Evolutionary conservation across 2,797 vertebrate species (phyloP), one percentile per base, ranked within the genome.

Genomic region (Eulemur coronatus): DNA sequence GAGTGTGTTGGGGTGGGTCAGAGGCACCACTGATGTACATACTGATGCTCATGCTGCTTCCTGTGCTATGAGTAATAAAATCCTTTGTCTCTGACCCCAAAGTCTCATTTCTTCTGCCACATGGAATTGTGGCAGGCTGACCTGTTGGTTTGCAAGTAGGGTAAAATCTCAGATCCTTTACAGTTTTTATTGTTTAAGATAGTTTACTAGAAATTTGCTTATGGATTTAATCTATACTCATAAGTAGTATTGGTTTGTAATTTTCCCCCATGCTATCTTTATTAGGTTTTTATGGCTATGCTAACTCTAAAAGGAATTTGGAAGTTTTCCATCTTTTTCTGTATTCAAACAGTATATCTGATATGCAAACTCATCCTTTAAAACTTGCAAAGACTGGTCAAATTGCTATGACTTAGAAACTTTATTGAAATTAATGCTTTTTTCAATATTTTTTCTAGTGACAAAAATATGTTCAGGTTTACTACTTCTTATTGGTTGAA

Each of bases 341-440:
- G 28, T 76, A 12, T 41, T 91, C 41, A 86, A 86, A 48, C 22
- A 26, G 12, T 38, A 50, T 43, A 67, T 61, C 7, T 35, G 20
- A 65, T 59, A 24, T 79, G 24, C 1, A 69, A 91, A 94, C 43
- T 84, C n/a, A 89, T 48, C n/a, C 26, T 84, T 92, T 41, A 96
- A 95, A 76, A 57, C 11, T 63, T 61, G 15, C 30, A 94, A 79
- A 93, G 41, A 65, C 30, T 52, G n/a, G 18, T 76, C 89, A 87
- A 90, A 81, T 48, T 81, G 26, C 52, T 96, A 80, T 89, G 73
- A 75, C 17, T 95, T 86, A 70, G 35, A 89, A 93, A 75, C 5
- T 35, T 89, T 46, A 59, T 43, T 63, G 26, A 22, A 89, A 55
- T 97, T 72, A 84, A 82, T 15, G 55, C 11, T 75, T 22, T 26